These are phyloP conservation scores for Thamnophis sirtalis DNA, from an alignment of 2,113 vertebrate species.

Conservation along the genomic window DNA sequence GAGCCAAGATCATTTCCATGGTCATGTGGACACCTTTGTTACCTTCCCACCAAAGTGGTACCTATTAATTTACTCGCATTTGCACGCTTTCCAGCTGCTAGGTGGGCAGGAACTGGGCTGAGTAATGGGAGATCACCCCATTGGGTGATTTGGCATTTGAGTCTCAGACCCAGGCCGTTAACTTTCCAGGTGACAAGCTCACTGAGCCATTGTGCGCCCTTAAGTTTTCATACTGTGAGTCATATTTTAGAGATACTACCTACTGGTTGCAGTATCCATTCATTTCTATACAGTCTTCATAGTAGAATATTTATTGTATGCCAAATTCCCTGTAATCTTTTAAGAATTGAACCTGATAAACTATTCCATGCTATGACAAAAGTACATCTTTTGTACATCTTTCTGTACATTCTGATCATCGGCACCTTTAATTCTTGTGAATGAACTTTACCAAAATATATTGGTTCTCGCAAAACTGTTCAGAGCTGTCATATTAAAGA, in stretches of 20 bases:
- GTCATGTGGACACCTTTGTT: too few species aligned
- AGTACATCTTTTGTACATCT: background rate
- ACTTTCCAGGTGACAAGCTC: background rate
- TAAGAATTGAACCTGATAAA: background rate
- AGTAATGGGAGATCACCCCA: background rate
- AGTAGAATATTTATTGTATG: background rate
- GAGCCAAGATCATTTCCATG: too few species aligned
- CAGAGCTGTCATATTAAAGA: background rate
- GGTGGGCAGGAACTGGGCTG: background rate
- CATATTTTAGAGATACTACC: background rate
- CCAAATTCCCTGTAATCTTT: background rate
- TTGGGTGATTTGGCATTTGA: background rate
- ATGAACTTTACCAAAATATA: background rate
- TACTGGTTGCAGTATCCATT: background rate
- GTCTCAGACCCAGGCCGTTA: background rate
- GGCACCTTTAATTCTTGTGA: background rate
- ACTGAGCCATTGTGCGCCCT: background rate
- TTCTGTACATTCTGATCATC: background rate
- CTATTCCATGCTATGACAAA: background rate
- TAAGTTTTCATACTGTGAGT: background rate
- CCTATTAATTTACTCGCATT: background rate
- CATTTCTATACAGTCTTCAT: background rate
- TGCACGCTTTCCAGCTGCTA: background rate
- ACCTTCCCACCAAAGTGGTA: background rate
- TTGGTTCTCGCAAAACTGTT: background rate